These are phyloP conservation scores for Mus pahari DNA, from an alignment of 2,113 vertebrate species.

Conservation along the genomic window DNA sequence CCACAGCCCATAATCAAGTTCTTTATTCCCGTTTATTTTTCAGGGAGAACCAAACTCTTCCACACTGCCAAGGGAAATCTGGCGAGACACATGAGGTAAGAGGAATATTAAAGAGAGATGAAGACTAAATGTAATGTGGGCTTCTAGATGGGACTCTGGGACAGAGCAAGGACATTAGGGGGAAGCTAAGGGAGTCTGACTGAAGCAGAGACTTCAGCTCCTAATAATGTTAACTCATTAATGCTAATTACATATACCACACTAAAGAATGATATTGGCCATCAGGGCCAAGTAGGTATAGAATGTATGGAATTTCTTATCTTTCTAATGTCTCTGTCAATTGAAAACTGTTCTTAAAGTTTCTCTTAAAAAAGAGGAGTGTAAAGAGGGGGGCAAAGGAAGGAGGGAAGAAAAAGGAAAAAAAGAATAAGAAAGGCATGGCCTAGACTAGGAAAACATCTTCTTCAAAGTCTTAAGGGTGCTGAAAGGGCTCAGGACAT, in stretches of 20 bases:
- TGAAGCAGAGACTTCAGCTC: not conserved
- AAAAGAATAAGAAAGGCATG: not conserved
- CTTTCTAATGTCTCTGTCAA: constrained; percentile 12
- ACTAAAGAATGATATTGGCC: not conserved
- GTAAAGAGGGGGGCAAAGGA: not conserved
- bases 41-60: constrained; percentile 13
- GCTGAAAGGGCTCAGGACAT: rapidly evolving
- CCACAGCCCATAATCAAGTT: not conserved
- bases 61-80: not conserved
- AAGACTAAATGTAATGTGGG: not conserved
- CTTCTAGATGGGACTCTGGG: not conserved
- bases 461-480: not conserved
- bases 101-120: not conserved
- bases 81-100: not conserved
- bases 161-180: not conserved
- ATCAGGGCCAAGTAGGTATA: not conserved
- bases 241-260: not conserved
- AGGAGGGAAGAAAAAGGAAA: not conserved
- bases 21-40: not conserved
- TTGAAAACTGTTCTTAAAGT: not conserved
- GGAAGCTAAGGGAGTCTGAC: not conserved
- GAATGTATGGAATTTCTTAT: not conserved
- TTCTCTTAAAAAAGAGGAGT: not conserved
- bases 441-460: not conserved
- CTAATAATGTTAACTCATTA: not conserved